Evolutionary conservation across 2,888 invertebrate genomes (phyloP).

Genomic region (Eilema sororculum): DNA sequence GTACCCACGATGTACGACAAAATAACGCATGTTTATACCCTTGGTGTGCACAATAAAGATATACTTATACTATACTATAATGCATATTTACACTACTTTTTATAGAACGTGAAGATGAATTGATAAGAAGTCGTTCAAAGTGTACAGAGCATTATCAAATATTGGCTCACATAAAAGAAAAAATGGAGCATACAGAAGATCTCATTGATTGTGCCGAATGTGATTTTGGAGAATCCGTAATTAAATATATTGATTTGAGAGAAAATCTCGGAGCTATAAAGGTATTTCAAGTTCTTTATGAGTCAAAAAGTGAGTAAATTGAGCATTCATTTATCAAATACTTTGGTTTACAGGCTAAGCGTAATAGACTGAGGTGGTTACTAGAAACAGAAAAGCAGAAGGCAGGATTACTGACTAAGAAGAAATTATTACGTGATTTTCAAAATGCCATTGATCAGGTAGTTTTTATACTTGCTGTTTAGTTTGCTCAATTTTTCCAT

Average conservation of each 20-base stretch:
- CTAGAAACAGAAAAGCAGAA: conserved; percentile 72
- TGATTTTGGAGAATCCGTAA: conserved; percentile 79
- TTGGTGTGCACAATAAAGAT: too few species aligned
- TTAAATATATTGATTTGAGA: conserved; percentile 72
- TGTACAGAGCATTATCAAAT: conserved; percentile 83
- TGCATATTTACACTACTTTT: neutral
- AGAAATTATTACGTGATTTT: conserved; percentile 78
- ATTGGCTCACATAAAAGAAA: conserved; percentile 81
- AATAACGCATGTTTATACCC: too few species aligned
- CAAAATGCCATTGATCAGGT: conserved; percentile 79
- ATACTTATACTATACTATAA: too few species aligned
- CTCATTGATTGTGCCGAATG: conserved; percentile 79
- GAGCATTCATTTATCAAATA: neutral
- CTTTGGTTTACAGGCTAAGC: conserved; percentile 60
- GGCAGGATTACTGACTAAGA: conserved; percentile 78
- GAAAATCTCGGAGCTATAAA: conserved; percentile 74
- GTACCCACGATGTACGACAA: too few species aligned
- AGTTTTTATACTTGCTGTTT: conserved; percentile 16
- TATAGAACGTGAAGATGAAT: conserved; percentile 81
- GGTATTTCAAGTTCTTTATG: conserved; percentile 51
- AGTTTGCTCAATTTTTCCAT: too few species aligned
- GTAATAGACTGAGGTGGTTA: conserved; percentile 76
- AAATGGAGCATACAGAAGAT: conserved; percentile 82
- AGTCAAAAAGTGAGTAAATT: neutral
- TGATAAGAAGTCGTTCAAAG: conserved; percentile 77